phyloP scores from a whole-genome alignment of 2,797 vertebrate genomes.

The Melanitta fusca region DNA sequence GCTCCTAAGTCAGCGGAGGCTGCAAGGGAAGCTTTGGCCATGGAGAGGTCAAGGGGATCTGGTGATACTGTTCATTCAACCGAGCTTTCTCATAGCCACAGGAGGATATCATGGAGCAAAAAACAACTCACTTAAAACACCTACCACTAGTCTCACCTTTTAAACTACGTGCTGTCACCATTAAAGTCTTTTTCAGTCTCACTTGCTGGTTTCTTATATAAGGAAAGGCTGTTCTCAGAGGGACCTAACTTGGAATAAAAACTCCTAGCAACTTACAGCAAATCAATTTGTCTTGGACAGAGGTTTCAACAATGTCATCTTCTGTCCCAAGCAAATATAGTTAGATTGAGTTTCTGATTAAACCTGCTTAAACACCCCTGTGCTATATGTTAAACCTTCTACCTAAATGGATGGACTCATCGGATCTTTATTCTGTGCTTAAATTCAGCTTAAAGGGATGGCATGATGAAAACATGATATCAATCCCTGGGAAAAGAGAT shows the following conservation, averaged over 20 bases:
- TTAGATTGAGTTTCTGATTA: neutral
- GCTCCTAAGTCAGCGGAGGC: neutral
- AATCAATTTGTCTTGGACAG: neutral
- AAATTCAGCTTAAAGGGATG: neutral
- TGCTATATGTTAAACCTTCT: neutral
- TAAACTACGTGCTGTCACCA: neutral
- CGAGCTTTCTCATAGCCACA: neutral
- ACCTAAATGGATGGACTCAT: neutral
- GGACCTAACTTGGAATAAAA: neutral
- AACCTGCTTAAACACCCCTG: neutral
- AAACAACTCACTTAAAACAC: neutral
- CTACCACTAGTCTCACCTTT: neutral
- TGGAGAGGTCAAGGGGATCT: neutral
- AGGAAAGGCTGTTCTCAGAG: neutral
- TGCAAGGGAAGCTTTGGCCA: fast-evolving
- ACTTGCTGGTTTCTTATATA: neutral
- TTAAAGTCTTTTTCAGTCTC: neutral
- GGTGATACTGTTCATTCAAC: fast-evolving
- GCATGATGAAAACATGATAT: neutral
- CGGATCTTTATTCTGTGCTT: neutral
- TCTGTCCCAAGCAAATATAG: neutral
- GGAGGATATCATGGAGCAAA: neutral
- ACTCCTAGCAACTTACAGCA: neutral
- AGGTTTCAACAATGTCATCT: neutral
- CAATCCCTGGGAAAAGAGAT: neutral